Conservation (phyloP, 2,113 vertebrate genomes). For the Labeo catla region DNA sequence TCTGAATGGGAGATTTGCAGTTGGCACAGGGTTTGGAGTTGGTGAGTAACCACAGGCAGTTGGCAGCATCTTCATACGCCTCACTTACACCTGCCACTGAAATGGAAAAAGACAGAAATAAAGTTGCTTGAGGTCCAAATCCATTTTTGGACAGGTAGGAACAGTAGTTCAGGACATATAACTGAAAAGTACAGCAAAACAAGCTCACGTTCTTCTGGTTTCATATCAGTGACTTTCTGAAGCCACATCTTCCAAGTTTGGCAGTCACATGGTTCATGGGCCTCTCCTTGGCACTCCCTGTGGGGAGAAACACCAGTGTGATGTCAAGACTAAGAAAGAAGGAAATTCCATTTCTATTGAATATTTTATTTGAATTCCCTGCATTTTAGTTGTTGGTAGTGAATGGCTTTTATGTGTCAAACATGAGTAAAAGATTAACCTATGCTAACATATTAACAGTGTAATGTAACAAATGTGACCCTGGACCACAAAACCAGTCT, state of each 20-base stretch:
- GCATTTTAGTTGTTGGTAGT: neutral
- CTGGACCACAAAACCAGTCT: too few relatives aligned
- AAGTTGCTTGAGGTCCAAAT: constrained; percentile 15
- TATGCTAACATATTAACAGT: neutral
- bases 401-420: neutral
- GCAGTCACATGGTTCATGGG: constrained; percentile 97
- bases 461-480: neutral
- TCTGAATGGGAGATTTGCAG: constrained; percentile 99
- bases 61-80: constrained; percentile 97
- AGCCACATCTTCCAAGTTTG: constrained; percentile 96
- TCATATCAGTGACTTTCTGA: constrained; percentile 95
- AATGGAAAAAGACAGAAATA: constrained; percentile 45
- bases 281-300: constrained; percentile 97
- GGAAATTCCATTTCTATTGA: neutral
- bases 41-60: constrained; percentile 95
- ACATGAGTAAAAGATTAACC: neutral
- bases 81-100: constrained; percentile 95
- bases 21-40: constrained; percentile 98
- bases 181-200: neutral
- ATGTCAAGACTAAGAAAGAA: neutral
- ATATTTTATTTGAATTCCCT: neutral
- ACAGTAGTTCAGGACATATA: neutral
- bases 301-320: neutral
- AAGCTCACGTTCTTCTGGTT: constrained; percentile 91
- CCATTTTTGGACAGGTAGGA: neutral